phyloP scores from a whole-genome alignment of 1,140 invertebrate genomes.

The Tetragonula clypearis region DNA sequence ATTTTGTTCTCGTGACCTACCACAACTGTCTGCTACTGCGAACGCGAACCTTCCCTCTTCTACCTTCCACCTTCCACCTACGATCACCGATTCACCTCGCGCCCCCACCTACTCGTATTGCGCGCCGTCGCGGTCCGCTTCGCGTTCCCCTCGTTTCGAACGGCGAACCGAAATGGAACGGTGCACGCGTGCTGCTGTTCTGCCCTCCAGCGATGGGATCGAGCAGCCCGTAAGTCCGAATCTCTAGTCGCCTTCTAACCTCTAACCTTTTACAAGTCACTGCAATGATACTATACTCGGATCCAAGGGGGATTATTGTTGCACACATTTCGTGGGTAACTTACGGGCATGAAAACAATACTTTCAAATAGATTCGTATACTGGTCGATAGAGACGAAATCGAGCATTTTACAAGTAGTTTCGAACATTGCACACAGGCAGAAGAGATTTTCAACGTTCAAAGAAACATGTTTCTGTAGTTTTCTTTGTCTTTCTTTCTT shows the following conservation, averaged over 20 bases:
- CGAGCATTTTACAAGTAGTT: no score
- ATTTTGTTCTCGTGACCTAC: slow-evolving; percentile 76
- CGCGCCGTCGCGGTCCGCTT: slow-evolving; percentile 33
- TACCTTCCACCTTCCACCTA: background rate
- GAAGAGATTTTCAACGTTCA: no score
- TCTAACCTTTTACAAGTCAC: no score
- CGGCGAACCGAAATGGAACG: slow-evolving; percentile 4
- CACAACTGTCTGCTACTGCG: slow-evolving; percentile 66
- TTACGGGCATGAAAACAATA: no score
- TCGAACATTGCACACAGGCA: no score
- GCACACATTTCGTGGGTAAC: no score
- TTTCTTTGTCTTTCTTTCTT: no score
- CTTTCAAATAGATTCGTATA: no score
- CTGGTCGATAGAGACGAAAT: no score
- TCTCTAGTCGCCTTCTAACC: background rate
- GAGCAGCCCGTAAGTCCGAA: background rate
- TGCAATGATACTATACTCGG: no score
- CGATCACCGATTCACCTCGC: slow-evolving; percentile 26
- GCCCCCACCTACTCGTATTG: slow-evolving; percentile 5
- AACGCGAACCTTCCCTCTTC: background rate
- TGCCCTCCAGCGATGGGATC: background rate
- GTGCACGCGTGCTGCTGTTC: slow-evolving; percentile 20
- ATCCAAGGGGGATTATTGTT: no score
- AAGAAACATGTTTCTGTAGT: no score
- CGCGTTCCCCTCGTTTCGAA: slow-evolving; percentile 16